These are phyloP conservation scores for Dicyrtomina minuta DNA, from an alignment of 2,888 invertebrate genomes.

Conservation along the genomic window DNA sequence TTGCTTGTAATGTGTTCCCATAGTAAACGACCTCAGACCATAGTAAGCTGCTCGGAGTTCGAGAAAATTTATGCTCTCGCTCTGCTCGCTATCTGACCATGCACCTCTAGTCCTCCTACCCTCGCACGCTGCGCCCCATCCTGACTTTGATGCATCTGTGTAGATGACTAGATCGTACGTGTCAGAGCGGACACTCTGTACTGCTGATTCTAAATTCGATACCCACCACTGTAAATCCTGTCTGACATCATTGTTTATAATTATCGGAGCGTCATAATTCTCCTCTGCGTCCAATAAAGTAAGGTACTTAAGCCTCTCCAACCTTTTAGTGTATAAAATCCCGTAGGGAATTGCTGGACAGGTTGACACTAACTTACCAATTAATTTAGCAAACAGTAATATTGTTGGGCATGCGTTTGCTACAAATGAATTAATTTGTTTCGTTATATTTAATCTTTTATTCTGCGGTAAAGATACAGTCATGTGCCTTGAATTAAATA, in stretches of 20 bases:
- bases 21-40: slow-evolving; percentile 8
- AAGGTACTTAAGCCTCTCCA: slow-evolving; percentile 26
- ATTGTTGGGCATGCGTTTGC: not conserved
- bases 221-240: slow-evolving; percentile 12
- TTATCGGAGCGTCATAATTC: not conserved
- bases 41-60: slow-evolving; percentile 31
- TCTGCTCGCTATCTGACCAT: slow-evolving; percentile 1
- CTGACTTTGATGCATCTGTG: slow-evolving; percentile 29
- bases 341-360: too few species aligned
- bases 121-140: slow-evolving; percentile 27
- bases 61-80: not conserved
- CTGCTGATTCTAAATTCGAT: not conserved
- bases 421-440: not conserved
- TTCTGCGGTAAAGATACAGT: not conserved
- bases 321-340: slow-evolving; percentile 19
- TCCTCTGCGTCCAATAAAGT: not conserved
- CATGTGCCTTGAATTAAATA: slow-evolving; percentile 17
- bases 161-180: slow-evolving; percentile 13
- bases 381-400: not conserved
- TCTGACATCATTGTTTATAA: not conserved
- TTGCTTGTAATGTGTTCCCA: not conserved
- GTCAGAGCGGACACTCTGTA: not conserved
- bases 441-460: not conserved
- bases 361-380: slow-evolving; percentile 26
- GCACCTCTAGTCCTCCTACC: not conserved